phyloP scores from a whole-genome alignment of 2,888 invertebrate genomes.

The Campoplex capitator region DNA sequence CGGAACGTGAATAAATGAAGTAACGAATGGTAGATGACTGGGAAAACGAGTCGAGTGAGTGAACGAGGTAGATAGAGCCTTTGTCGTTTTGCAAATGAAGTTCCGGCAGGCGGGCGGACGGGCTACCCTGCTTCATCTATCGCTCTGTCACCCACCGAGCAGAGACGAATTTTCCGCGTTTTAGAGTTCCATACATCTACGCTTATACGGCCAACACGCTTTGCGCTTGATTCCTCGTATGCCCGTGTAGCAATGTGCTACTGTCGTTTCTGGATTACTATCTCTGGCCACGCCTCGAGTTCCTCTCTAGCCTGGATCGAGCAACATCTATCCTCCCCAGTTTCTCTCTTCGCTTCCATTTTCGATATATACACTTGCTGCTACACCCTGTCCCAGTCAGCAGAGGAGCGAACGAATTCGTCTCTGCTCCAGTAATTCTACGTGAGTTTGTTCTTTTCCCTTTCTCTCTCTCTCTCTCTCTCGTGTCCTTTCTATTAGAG shows the following conservation, averaged over 20 bases:
- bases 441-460: slow-evolving; percentile 24
- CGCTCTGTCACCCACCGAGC: slow-evolving; percentile 64
- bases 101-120: slow-evolving; percentile 64
- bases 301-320: slow-evolving; percentile 49
- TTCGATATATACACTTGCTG: slow-evolving; percentile 48
- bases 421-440: slow-evolving; percentile 50
- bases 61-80: slow-evolving; percentile 41
- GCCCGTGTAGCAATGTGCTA: slow-evolving; percentile 29
- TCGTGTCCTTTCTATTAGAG: not conserved
- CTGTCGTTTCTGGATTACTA: slow-evolving; percentile 62
- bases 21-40: slow-evolving; percentile 58
- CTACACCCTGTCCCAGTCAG: slow-evolving; percentile 39
- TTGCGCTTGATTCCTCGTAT: slow-evolving; percentile 16
- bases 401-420: slow-evolving; percentile 55
- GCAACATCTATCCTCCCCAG: slow-evolving; percentile 49
- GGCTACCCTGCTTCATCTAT: slow-evolving; percentile 53
- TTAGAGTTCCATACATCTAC: slow-evolving; percentile 39
- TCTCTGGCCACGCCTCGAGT: slow-evolving; percentile 65
- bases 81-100: slow-evolving; percentile 69
- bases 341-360: slow-evolving; percentile 18
- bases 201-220: slow-evolving; percentile 22
- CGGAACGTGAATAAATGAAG: slow-evolving; percentile 58
- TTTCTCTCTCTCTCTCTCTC: slow-evolving; percentile 1
- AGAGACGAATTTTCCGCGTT: slow-evolving; percentile 65
- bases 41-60: slow-evolving; percentile 32